Conservation (phyloP, 2,888 invertebrate genomes). For the Timandra comae region DNA sequence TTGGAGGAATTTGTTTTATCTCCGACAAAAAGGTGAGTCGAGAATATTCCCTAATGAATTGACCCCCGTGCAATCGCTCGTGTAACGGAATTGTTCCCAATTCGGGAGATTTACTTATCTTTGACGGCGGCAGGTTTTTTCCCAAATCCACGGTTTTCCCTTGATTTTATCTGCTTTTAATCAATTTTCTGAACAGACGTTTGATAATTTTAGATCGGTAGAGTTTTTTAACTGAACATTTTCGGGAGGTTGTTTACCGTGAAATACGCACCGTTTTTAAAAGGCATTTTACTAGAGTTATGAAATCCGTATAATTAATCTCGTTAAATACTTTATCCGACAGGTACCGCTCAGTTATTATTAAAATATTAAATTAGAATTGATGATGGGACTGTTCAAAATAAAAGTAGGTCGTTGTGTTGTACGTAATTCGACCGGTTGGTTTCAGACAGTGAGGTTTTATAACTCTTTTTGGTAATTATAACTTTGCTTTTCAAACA, state of each 20-base stretch:
- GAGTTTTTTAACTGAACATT: background rate
- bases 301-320: too few species aligned
- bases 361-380: background rate
- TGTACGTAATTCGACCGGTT: too few species aligned
- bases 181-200: conserved; percentile 16
- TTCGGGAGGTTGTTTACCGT: background rate
- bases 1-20: conserved; percentile 27
- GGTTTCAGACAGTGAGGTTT: too few species aligned
- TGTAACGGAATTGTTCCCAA: conserved; percentile 24
- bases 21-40: conserved; percentile 20
- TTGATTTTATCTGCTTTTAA: conserved; percentile 14
- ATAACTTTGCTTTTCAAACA: too few species aligned
- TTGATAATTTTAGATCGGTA: conserved; percentile 1
- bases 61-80: conserved; percentile 29
- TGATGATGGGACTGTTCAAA: too few species aligned
- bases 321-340: background rate
- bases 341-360: background rate
- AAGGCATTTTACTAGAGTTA: background rate
- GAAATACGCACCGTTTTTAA: background rate
- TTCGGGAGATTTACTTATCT: conserved; percentile 20
- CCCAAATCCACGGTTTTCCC: conserved; percentile 5
- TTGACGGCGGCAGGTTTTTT: conserved; percentile 12
- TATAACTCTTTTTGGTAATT: too few species aligned
- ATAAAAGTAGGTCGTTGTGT: too few species aligned
- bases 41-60: conserved; percentile 35